Base-by-base conservation (phyloP, 1,140 invertebrate genomes). In the Grapholita molesta region DNA sequence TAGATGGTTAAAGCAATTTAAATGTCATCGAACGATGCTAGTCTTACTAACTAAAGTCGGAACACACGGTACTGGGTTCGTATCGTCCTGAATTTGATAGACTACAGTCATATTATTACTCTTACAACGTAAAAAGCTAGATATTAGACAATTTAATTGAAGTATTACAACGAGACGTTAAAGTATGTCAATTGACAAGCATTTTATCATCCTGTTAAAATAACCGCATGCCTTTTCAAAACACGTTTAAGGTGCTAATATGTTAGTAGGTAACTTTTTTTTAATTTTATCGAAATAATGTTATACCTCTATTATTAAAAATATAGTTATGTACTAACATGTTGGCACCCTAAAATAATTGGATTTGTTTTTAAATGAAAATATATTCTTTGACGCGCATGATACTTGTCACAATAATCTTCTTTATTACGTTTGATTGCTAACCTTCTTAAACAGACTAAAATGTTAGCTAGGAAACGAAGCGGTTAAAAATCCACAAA, bases 11-110 rank as follows among this genome's bases (percentile, higher is more conserved):
- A 42, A 42, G n/a, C 42, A n/a, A 48, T 48, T 48, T 48, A 48
- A 28, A 57, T 68, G 28, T 55, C 28, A 68, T 53, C 32, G 53
- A 68, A 69, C n/a, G n/a, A 25, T 12, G 32, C 32, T 67, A 6
- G 33, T 18, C 23, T 35, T 64, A 69, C 55, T 69, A 68, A 69
- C 68, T 75, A 74, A 35, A 30, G 3, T 11, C 35, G 24, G 23
- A 24, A 66, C n/a, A 81, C 55, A 77, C 77, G 84, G 79, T 84
- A 84, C 70, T 81, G 79, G 82, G 81, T 77, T 73, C 72, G 57
- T 69, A 71, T 74, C 67, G 70, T 76, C 72, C 72, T 79, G 75
- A 68, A 77, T 68, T 73, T 69, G 25, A 72, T 61, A 82, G 74
- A 77, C 42, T 74, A 78, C 38, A 69, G 68, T 69, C 68, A 55